phyloP scores from a whole-genome alignment of 2,888 invertebrate species.

The Shargacucullia verbasci region DNA sequence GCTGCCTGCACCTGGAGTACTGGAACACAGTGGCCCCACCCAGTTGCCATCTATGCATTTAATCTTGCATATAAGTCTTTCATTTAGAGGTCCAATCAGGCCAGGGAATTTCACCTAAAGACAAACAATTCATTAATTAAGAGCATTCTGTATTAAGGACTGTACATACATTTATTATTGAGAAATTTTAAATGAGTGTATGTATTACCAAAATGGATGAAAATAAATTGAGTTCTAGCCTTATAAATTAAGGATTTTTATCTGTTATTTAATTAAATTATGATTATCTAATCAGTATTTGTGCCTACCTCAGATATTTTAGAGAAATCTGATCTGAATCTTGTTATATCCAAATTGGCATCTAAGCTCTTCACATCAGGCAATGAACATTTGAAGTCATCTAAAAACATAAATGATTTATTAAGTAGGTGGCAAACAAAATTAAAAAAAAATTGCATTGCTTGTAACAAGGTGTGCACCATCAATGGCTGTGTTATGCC shows the following conservation, averaged over 20 bases:
- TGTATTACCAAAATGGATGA: no score
- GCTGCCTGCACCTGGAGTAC: slow-evolving; percentile 90
- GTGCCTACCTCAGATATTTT: slow-evolving; percentile 84
- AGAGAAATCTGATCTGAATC: slow-evolving; percentile 83
- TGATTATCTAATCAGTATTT: no score
- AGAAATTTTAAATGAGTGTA: no score
- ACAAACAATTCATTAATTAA: not conserved
- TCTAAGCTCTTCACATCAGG: slow-evolving; percentile 84
- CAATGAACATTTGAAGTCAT: slow-evolving; percentile 84
- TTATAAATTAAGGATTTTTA: no score
- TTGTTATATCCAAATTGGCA: slow-evolving; percentile 77
- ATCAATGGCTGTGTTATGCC: no score
- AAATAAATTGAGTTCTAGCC: no score
- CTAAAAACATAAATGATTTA: slow-evolving; percentile 62
- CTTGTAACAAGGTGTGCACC: no score
- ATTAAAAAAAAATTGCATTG: no score
- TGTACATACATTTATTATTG: no score
- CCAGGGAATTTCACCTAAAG: slow-evolving; percentile 93
- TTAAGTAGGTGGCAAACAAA: no score
- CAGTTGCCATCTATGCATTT: slow-evolving; percentile 95
- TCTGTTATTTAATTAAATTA: not conserved
- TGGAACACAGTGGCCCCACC: slow-evolving; percentile 95
- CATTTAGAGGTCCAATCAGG: slow-evolving; percentile 92
- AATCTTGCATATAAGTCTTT: slow-evolving; percentile 93
- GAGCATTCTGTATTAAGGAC: no score